Base-by-base conservation (phyloP, 2,888 invertebrate genomes). In the Drosophila nr. perissopoda region DNA sequence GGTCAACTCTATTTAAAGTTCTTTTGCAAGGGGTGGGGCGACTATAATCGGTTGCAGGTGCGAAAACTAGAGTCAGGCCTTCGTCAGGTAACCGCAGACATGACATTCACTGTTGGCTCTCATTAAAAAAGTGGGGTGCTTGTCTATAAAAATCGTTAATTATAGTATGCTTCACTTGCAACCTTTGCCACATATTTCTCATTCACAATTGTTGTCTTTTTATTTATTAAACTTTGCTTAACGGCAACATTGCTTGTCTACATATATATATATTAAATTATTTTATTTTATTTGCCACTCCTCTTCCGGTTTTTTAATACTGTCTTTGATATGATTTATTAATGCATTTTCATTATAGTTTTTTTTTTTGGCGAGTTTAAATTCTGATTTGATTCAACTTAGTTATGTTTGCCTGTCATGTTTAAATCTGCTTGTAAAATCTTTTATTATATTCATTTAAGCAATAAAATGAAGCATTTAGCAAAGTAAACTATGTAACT, bases 1-100 rank as follows among this genome's bases (percentile, higher is more conserved):
- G 78, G 80, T 78, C 76, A 78, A 65, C 71, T 80, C 60, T 48
- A 64, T 66, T 67, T 76, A 63, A 66, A 61, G 59, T 49, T 63
- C 34, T 52, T 52, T 51, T 25, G 54, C 34, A 11, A 25, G 33
- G 29, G 25, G 33, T 8, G n/a, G n/a, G 51, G 5, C 38, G 66
- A 42, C 57, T 69, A 48, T 80, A 80, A 83, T 81, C 76, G 70
- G 16, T 71, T 70, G 80, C 85, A 87, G 83, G 87, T 87, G 83
- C 73, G 64, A 84, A 83, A 69, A 71, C 36, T 68, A 65, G 65
- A 65, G 68, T 61, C 45, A 36, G 76, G 59, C 70, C 66, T 34
- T 69, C 42, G 75, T 53, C 80, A 57, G 62, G 52, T 57, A 77
- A 80, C 77, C 80, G 76, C 77, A 77, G 71, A 63, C 63, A 62